A percentile compares a stretch with the other conserved stretches of the same genome.
Evolutionary conservation across 2,888 invertebrate species (phyloP).

Genomic region (Morpho achilles): DNA sequence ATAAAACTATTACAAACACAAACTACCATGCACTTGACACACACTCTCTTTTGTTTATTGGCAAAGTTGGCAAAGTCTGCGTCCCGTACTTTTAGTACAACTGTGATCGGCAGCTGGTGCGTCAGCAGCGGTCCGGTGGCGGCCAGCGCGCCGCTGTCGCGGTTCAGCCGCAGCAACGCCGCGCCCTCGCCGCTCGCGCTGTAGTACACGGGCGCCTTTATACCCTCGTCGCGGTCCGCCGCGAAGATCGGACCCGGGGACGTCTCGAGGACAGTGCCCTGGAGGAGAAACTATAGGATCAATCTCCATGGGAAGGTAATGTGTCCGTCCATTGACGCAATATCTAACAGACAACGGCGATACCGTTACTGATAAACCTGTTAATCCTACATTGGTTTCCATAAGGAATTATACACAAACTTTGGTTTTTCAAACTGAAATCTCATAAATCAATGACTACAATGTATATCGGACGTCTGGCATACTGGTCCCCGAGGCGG

Average conservation of each 20-base stretch:
- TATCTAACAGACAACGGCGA: too few relatives aligned
- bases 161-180: conserved; percentile 81
- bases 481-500: too few relatives aligned
- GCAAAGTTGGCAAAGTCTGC: not conserved
- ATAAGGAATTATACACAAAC: too few relatives aligned
- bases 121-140: conserved; percentile 75
- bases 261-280: conserved; percentile 82
- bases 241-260: conserved; percentile 87
- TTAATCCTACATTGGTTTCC: too few relatives aligned
- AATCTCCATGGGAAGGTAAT: too few relatives aligned
- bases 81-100: conserved; percentile 85
- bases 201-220: conserved; percentile 86
- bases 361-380: too few relatives aligned
- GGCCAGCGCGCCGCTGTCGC: conserved; percentile 81
- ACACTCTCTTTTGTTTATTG: not conserved
- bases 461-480: too few relatives aligned
- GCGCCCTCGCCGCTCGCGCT: conserved; percentile 77
- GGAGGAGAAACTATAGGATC: conserved; percentile 17
- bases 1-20: too few relatives aligned
- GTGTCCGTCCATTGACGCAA: too few relatives aligned
- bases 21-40: too few relatives aligned
- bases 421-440: too few relatives aligned
- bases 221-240: conserved; percentile 89
- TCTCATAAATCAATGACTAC: too few relatives aligned
- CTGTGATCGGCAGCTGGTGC: conserved; percentile 84